Conservation (phyloP, 2,888 invertebrate species). For the Cephus runcator region DNA sequence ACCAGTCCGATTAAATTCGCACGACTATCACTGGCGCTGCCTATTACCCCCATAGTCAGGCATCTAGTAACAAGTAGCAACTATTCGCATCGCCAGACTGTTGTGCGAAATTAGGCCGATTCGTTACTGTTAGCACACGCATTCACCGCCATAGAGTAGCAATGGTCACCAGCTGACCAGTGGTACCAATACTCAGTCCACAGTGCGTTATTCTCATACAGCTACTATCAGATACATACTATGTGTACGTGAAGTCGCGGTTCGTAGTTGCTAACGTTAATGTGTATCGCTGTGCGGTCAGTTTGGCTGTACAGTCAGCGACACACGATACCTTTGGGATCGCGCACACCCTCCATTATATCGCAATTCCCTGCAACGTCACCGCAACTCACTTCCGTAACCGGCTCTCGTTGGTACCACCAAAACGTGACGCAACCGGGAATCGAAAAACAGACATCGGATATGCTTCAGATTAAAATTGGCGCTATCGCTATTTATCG, state of each 20-base stretch:
- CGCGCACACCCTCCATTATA: slow-evolving; percentile 25
- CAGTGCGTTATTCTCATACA: not conserved
- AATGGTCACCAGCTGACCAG: not conserved
- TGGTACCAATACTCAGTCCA: not conserved
- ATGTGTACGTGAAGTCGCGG: not conserved
- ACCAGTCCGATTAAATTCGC: not conserved
- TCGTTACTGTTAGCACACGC: not conserved
- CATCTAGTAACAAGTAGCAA: not conserved
- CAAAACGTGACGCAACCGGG: not conserved
- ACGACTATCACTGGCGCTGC: not conserved
- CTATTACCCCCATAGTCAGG: not conserved
- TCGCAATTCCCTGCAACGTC: slow-evolving; percentile 22
- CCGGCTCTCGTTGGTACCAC: not conserved
- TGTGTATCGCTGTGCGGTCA: slow-evolving; percentile 23
- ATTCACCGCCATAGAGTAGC: not conserved
- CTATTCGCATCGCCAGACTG: not conserved
- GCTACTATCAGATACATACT: not conserved
- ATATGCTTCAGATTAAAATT: not conserved
- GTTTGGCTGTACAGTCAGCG: slow-evolving; percentile 25
- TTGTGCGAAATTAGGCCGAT: not conserved
- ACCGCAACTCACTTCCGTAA: not conserved
- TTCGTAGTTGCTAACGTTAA: slow-evolving; percentile 18
- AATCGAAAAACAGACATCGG: not conserved
- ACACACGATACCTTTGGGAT: slow-evolving; percentile 25
- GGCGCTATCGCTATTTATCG: not conserved